Percentiles rank a stretch among this genome's conserved stretches.
These are phyloP conservation scores for Microcebus griseorufus DNA, from an alignment of 2,113 vertebrate species.

Conservation along the genomic window DNA sequence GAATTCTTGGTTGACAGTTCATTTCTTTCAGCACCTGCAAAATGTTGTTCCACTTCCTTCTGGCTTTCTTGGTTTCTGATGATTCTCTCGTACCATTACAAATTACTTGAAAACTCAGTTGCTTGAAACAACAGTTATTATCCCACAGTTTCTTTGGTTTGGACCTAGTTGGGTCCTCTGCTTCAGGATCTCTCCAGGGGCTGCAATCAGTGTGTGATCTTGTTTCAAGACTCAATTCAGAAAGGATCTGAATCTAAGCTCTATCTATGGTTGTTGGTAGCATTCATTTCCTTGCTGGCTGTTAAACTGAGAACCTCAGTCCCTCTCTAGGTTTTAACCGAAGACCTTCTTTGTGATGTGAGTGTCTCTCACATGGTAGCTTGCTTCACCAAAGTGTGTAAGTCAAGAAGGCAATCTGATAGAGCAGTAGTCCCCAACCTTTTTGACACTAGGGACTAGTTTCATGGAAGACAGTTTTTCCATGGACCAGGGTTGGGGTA, in stretches of 20 bases:
- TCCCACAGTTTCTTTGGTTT: not conserved
- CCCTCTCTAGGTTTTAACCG: not conserved
- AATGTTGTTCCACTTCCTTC: not conserved
- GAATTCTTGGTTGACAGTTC: not conserved
- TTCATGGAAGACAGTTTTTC: too few relatives aligned
- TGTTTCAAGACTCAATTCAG: not conserved
- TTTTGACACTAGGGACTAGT: too few relatives aligned
- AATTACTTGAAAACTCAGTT: not conserved
- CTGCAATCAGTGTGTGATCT: not conserved
- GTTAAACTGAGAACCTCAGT: not conserved
- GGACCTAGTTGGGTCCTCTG: not conserved
- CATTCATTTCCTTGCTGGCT: not conserved
- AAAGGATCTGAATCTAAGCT: not conserved
- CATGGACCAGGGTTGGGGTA: too few relatives aligned
- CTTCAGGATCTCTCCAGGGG: not conserved
- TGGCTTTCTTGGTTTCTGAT: conserved; percentile 17
- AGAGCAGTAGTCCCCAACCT: not conserved
- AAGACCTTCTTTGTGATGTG: not conserved
- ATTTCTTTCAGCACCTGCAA: not conserved
- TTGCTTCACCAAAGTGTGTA: not conserved
- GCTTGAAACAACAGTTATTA: not conserved
- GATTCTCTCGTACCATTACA: not conserved
- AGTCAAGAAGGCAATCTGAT: not conserved
- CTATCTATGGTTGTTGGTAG: not conserved
- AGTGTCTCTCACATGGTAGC: not conserved